Conservation (phyloP, 2,888 invertebrate genomes). For the Branchipolynoe longqiensis region DNA sequence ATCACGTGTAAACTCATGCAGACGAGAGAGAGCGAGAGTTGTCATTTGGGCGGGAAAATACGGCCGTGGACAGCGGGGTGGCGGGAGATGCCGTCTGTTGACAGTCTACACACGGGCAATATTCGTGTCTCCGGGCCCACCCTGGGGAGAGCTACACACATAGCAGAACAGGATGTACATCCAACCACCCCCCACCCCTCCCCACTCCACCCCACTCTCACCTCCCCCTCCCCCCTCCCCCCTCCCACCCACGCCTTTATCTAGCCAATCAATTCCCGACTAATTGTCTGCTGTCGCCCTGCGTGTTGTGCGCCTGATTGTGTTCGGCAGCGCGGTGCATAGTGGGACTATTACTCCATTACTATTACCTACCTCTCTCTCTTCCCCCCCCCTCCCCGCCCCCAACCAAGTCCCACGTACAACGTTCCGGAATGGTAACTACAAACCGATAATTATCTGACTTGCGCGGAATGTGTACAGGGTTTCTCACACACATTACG, state of each 20-base stretch:
- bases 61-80: slow-evolving; percentile 15
- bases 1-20: slow-evolving; percentile 53
- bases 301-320: slow-evolving; percentile 13
- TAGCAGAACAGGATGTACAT: slow-evolving; percentile 11
- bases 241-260: no score
- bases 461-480: neutral
- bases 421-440: no score
- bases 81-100: slow-evolving; percentile 35
- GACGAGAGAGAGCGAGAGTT: slow-evolving; percentile 17
- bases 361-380: no score
- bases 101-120: slow-evolving; percentile 44
- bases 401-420: neutral
- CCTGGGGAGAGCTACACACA: slow-evolving; percentile 32
- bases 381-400: no score
- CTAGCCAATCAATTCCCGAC: slow-evolving; percentile 25
- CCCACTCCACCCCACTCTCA: no score
- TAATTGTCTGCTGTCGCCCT: slow-evolving; percentile 23
- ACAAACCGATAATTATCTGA: neutral
- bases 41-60: slow-evolving; percentile 45
- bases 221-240: no score
- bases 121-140: slow-evolving; percentile 36
- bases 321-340: slow-evolving; percentile 6
- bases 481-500: no score
- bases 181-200: no score
- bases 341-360: slow-evolving; percentile 18